A percentile compares a stretch with the other conserved stretches of the same genome.
Conservation (phyloP, 2,797 vertebrate species). For the Etheostoma nigrum region DNA sequence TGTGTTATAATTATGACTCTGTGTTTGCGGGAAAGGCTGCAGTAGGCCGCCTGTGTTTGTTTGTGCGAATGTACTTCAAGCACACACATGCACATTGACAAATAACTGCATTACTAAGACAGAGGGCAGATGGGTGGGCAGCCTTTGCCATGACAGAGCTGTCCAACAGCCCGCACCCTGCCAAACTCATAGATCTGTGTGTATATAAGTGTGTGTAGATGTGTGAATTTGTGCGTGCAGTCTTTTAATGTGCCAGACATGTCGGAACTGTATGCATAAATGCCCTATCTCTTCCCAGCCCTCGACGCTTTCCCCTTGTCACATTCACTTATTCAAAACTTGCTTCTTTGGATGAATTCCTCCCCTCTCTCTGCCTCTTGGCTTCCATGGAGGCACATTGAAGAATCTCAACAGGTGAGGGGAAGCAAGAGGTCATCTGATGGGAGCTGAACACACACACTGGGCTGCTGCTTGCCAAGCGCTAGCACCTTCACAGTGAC, state of each 20-base stretch:
- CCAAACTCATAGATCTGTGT: conserved; percentile 72
- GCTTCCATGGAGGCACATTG: conserved; percentile 48
- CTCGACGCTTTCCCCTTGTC: conserved; percentile 75
- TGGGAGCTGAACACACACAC: conserved; percentile 58
- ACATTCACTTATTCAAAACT: conserved; percentile 76
- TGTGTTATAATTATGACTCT: conserved; percentile 60
- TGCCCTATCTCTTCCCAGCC: conserved; percentile 58
- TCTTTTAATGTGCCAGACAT: conserved; percentile 72
- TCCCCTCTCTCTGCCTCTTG: conserved; percentile 40
- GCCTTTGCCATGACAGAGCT: conserved; percentile 76
- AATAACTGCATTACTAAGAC: conserved; percentile 76
- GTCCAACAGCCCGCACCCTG: conserved; percentile 71
- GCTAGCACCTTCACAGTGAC: conserved; percentile 67
- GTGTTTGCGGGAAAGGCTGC: conserved; percentile 53
- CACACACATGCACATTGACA: conserved; percentile 58
- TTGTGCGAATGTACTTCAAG: conserved; percentile 51
- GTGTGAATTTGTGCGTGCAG: conserved; percentile 30
- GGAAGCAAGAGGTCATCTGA: conserved; percentile 67
- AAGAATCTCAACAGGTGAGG: conserved; percentile 77
- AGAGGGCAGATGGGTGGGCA: conserved; percentile 80
- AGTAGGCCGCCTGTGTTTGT: conserved; percentile 55
- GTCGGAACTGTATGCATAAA: conserved; percentile 72
- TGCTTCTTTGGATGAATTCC: conserved; percentile 68
- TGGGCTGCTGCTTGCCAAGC: conserved; percentile 67
- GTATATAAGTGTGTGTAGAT: conserved; percentile 45